phyloP scores from a whole-genome alignment of 2,113 vertebrate species.

The Cacatua alba region DNA sequence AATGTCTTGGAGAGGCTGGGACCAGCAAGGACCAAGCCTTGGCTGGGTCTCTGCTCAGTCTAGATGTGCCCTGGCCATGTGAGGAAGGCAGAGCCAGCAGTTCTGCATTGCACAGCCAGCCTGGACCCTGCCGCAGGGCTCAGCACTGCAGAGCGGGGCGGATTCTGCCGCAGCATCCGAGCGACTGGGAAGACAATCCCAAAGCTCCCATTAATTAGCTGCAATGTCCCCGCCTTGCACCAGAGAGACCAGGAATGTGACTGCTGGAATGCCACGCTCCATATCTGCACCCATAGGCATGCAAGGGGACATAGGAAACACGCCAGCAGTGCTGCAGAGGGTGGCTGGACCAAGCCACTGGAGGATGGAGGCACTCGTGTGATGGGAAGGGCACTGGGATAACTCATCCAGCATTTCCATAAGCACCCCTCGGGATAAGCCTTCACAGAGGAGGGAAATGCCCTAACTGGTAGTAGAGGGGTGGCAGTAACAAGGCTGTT shows the following conservation, averaged over 20 bases:
- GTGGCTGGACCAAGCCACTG: rapidly evolving
- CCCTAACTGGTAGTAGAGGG: background rate
- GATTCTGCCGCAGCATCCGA: background rate
- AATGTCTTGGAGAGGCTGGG: background rate
- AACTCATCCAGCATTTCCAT: background rate
- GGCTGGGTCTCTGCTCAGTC: rapidly evolving
- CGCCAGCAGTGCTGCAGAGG: rapidly evolving
- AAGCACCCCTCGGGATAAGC: background rate
- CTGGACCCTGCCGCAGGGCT: background rate
- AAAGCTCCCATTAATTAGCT: background rate
- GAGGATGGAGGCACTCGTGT: rapidly evolving
- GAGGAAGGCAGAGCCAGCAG: background rate
- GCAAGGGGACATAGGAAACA: rapidly evolving
- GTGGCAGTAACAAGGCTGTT: background rate
- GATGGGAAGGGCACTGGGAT: background rate
- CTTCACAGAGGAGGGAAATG: background rate
- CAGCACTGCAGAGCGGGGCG: background rate
- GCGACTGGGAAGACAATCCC: background rate
- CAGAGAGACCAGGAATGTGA: background rate
- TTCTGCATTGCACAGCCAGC: background rate
- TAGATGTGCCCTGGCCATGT: background rate
- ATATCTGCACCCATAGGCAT: rapidly evolving
- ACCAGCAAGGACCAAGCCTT: rapidly evolving
- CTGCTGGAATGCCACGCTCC: rapidly evolving
- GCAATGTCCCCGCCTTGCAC: background rate